A percentile compares a stretch with the other conserved stretches of the same genome.
Evolutionary conservation across 2,797 vertebrate species (phyloP).

Genomic region (Capromys pilorides): DNA sequence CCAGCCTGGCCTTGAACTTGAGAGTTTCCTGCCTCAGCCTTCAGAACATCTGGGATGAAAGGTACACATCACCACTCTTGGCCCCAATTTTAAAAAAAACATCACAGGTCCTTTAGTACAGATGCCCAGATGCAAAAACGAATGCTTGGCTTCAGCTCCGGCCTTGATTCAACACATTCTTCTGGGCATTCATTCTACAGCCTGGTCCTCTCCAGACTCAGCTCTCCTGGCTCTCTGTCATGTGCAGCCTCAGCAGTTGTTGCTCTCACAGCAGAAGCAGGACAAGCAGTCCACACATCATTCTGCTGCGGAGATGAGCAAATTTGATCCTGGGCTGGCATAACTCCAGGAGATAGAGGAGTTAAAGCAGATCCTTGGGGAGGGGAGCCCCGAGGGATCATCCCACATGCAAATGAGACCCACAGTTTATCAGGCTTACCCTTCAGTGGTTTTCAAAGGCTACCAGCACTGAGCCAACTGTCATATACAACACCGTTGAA

Average conservation of each 20-base stretch:
- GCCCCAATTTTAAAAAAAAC: background rate
- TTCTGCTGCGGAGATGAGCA: background rate
- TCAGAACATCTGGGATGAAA: background rate
- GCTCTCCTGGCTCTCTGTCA: background rate
- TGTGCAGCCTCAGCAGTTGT: slow-evolving; percentile 21
- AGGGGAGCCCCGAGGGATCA: background rate
- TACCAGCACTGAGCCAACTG: background rate
- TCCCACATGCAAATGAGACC: background rate
- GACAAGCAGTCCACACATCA: background rate
- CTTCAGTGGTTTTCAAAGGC: background rate
- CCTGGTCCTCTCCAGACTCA: background rate
- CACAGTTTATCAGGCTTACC: background rate
- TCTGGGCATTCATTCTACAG: accelerated
- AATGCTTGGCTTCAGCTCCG: background rate
- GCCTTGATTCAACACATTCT: background rate
- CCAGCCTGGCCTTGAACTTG: background rate
- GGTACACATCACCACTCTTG: background rate
- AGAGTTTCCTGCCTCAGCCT: background rate
- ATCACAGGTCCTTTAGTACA: background rate
- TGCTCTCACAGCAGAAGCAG: background rate
- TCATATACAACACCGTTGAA: accelerated
- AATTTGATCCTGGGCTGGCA: background rate
- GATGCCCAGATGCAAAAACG: background rate
- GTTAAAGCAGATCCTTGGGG: background rate
- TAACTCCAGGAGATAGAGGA: background rate